Base-by-base conservation (phyloP, 2,888 invertebrate genomes). In the Stramonita haemastoma region DNA sequence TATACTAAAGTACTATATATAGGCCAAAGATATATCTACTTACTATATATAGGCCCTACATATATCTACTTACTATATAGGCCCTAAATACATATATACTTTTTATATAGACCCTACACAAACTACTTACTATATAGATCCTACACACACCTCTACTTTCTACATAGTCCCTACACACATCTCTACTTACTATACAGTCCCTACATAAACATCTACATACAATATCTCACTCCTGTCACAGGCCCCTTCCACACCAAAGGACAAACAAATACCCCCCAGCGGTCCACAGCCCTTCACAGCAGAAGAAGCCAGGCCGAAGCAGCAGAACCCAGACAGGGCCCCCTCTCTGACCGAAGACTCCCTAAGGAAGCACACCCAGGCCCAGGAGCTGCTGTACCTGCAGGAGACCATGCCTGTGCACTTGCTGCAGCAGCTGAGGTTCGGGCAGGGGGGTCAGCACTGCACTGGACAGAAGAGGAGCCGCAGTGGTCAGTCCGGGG, bases 181-280 rank as follows among this genome's bases (percentile, higher is more conserved):
- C 2, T 46, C 46, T 46, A 46, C 46, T 46, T 46, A 46, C 46
- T 46, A 46, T 46, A 46, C 8, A 46, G 46, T 2, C 46, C 46
- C 46, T 46, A 46, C 2, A 46, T 46, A 5, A 46, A 46, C 46
- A 46, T 46, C 46, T 46, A 46, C 46, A 5, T 46, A 46, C 46
- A 5, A 46, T 46, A 46, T 36, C 26, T 60, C 17, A 6, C 17
- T 17, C 57, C 19, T 29, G 56, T 77, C 11, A 5, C 83, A 91
- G 91, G 91, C 90, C 17, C 91, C 90, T 66, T 90, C 90, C 46
- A 90, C 91, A 56, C 90, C 89, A 86, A 90, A 89, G 87, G 91
- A 90, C 70, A 86, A 87, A 26, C 90, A 91, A 66, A 90, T 90
- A 29, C 87, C 89, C 81, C 84, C 88, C 32, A 88, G 89, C 32